Percentiles rank a stretch among this genome's conserved stretches.
Evolutionary conservation across 2,113 vertebrate genomes (phyloP).

Genomic region (Vulpes lagopus): DNA sequence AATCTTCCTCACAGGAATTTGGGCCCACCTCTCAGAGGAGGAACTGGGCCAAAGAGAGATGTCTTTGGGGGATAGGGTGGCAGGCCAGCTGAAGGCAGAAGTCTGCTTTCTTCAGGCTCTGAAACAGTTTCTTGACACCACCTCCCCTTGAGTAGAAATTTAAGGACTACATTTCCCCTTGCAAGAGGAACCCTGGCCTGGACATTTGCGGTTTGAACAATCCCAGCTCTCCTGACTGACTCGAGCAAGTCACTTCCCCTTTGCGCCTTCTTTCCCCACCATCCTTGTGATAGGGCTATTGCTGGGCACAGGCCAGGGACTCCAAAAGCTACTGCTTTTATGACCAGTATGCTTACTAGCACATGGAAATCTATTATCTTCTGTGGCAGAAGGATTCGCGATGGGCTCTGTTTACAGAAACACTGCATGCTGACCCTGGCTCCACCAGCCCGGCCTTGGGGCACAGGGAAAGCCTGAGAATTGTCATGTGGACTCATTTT

Average conservation of each 20-base stretch:
- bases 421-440: accelerated
- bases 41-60: not conserved
- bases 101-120: too few relatives aligned
- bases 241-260: not conserved
- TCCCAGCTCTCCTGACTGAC: not conserved
- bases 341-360: too few relatives aligned
- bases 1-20: accelerated
- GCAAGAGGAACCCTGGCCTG: not conserved
- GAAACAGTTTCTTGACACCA: accelerated
- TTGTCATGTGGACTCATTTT: not conserved
- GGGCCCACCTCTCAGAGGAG: not conserved
- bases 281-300: not conserved
- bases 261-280: not conserved
- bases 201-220: accelerated
- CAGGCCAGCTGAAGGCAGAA: not conserved
- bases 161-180: accelerated
- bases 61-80: not conserved
- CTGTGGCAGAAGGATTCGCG: not conserved
- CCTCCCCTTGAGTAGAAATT: not conserved
- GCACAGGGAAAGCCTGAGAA: not conserved
- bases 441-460: not conserved
- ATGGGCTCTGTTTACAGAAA: not conserved
- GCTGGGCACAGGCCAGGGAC: not conserved
- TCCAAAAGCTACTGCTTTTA: not conserved
- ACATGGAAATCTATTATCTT: accelerated